phyloP scores from a whole-genome alignment of 1,140 invertebrate genomes.

The Pygmarrhopalites habei region DNA sequence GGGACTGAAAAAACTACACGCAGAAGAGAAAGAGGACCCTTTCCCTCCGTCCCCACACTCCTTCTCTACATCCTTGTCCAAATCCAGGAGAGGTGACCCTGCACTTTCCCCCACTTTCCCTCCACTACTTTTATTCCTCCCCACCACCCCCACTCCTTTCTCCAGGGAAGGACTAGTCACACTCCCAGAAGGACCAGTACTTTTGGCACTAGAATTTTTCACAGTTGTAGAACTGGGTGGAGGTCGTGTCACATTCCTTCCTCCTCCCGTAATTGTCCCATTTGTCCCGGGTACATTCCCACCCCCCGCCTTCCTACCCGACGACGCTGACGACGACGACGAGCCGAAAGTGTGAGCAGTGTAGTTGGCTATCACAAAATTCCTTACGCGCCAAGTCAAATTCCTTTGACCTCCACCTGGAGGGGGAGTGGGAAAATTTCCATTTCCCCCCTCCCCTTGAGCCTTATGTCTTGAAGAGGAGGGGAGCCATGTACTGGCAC shows the following conservation, averaged over 20 bases:
- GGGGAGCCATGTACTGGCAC: background rate
- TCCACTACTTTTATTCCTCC: conserved; percentile 7
- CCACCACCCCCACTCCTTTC: background rate
- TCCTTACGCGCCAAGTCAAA: conserved; percentile 27
- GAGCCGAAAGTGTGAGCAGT: background rate
- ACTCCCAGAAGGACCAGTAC: too few species aligned
- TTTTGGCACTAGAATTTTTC: background rate
- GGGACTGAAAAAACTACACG: too few species aligned
- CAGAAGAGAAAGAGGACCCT: too few species aligned
- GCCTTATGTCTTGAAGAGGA: background rate
- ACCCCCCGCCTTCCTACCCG: background rate
- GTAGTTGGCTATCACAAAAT: conserved; percentile 27
- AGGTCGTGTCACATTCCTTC: background rate
- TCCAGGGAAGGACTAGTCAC: background rate
- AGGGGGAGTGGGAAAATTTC: conserved; percentile 1
- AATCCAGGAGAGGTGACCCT: background rate
- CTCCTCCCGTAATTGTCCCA: background rate
- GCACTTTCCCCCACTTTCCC: background rate
- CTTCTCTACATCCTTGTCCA: conserved; percentile 8
- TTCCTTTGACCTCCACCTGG: background rate
- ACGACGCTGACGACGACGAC: background rate
- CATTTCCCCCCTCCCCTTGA: background rate
- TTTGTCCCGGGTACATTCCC: background rate
- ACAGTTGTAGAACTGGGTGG: background rate
- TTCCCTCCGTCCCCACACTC: conserved; percentile 11